phyloP scores from a whole-genome alignment of 64 coral and sea anemone species.

The Porites australiensis region DNA sequence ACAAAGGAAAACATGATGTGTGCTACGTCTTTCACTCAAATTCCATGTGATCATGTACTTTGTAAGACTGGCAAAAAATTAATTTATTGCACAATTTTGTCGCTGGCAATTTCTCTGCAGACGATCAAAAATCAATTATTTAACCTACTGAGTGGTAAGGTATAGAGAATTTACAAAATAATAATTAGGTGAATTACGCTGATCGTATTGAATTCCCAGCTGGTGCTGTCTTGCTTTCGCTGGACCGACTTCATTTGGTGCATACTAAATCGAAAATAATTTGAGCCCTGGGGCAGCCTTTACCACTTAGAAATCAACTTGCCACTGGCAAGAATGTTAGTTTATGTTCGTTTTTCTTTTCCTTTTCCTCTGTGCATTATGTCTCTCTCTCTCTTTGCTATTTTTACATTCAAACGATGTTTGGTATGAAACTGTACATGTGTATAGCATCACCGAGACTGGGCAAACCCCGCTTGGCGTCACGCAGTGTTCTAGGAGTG shows the following conservation, averaged over 20 bases:
- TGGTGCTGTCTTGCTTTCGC: background rate
- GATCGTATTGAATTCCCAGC: background rate
- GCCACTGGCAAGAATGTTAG: background rate
- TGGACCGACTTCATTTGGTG: background rate
- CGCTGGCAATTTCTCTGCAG: background rate
- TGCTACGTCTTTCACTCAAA: too few species aligned
- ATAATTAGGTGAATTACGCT: background rate
- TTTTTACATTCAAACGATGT: background rate
- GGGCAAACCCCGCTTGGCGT: constrained; percentile 33
- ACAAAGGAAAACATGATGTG: background rate
- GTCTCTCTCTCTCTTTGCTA: background rate
- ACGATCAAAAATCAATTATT: background rate
- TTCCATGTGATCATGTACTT: too few species aligned
- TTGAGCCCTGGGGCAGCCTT: too few species aligned
- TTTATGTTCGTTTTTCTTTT: background rate
- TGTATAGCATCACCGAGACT: background rate
- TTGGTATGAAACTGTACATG: background rate
- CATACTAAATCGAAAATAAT: background rate
- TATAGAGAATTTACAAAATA: background rate
- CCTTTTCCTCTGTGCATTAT: background rate
- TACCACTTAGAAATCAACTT: too few species aligned
- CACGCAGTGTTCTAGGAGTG: background rate
- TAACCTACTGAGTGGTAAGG: background rate
- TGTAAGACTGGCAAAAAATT: background rate
- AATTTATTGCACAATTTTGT: background rate